These are phyloP conservation scores for Mythimna vitellina DNA, from an alignment of 2,888 invertebrate species.

Conservation along the genomic window DNA sequence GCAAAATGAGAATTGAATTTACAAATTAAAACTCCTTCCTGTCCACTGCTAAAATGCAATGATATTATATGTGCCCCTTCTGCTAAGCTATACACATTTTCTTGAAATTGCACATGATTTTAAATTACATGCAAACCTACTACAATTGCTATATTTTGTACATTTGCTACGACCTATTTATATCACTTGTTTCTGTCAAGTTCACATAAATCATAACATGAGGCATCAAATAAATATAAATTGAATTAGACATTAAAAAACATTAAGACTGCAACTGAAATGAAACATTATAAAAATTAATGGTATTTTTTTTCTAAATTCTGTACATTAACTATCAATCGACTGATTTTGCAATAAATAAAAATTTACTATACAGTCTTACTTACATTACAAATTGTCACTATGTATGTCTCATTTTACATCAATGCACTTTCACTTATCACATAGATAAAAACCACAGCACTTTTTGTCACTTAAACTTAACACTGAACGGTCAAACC, in stretches of 20 bases:
- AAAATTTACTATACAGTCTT: slow-evolving; percentile 88
- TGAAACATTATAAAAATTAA: slow-evolving; percentile 85
- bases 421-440: slow-evolving; percentile 86
- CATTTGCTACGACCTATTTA: slow-evolving; percentile 85
- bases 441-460: slow-evolving; percentile 89
- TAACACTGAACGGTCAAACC: slow-evolving; percentile 81
- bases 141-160: slow-evolving; percentile 87
- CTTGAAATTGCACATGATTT: slow-evolving; percentile 88
- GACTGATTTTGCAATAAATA: slow-evolving; percentile 88
- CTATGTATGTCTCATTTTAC: slow-evolving; percentile 76
- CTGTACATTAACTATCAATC: slow-evolving; percentile 87
- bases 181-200: slow-evolving; percentile 86
- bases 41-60: slow-evolving; percentile 89
- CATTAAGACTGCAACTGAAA: slow-evolving; percentile 83
- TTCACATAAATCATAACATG: slow-evolving; percentile 76
- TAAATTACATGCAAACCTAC: slow-evolving; percentile 85
- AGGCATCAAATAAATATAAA: slow-evolving; percentile 83
- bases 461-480: slow-evolving; percentile 89
- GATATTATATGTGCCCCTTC: slow-evolving; percentile 82
- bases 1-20: slow-evolving; percentile 87
- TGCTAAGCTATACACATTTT: slow-evolving; percentile 81
- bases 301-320: slow-evolving; percentile 79
- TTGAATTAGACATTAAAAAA: slow-evolving; percentile 75
- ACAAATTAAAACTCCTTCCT: slow-evolving; percentile 82
- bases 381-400: slow-evolving; percentile 85